Percentiles rank a stretch among this genome's conserved stretches.
phyloP scores from a whole-genome alignment of 2,888 invertebrate species.

The Lasioglossum pauxillum region DNA sequence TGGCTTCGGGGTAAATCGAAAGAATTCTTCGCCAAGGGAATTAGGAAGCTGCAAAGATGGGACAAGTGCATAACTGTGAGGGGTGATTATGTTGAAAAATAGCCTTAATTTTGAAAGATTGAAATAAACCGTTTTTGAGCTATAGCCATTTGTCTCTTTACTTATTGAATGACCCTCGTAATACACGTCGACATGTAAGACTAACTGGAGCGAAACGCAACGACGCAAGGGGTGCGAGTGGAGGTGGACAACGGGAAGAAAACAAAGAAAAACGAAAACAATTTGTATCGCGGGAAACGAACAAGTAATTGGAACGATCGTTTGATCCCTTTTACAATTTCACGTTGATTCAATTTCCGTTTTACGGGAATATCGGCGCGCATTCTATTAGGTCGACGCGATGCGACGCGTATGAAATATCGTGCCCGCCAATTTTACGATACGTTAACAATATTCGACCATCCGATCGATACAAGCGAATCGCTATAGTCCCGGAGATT shows the following conservation, averaged over 20 bases:
- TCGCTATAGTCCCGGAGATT: background rate
- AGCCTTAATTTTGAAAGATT: no score
- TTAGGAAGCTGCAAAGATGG: no score
- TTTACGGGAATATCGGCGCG: constrained; percentile 5
- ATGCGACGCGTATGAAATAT: constrained; percentile 15
- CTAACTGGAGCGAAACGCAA: background rate
- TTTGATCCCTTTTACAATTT: constrained; percentile 18
- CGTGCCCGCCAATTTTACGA: constrained; percentile 3
- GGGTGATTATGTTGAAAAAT: no score
- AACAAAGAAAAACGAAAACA: background rate
- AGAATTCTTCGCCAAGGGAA: no score
- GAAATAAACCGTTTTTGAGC: no score
- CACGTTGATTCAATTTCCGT: constrained; percentile 7
- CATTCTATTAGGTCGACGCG: background rate
- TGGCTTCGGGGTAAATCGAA: no score
- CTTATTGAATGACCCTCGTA: no score
- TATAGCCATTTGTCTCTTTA: no score
- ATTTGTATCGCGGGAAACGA: constrained; percentile 24
- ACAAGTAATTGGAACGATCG: constrained; percentile 21
- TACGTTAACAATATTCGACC: background rate
- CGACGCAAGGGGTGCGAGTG: background rate
- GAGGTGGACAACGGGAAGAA: background rate
- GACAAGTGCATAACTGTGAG: no score
- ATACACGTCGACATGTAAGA: no score
- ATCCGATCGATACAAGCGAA: background rate